Conservation (phyloP, 2,888 invertebrate species). For the Parnassius mnemosyne region DNA sequence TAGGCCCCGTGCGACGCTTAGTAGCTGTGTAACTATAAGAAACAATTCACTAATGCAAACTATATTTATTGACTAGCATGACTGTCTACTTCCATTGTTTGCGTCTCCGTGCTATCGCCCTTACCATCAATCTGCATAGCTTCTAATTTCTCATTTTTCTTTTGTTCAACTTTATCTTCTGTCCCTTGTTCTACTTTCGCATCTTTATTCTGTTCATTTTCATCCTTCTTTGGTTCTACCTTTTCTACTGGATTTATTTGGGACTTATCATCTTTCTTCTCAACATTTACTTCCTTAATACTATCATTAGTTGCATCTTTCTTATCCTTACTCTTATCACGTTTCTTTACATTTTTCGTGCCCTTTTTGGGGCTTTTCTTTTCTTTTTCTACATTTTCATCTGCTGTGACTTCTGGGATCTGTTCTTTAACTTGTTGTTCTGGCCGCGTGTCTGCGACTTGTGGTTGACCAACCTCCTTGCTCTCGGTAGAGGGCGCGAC, state of each 20-base stretch:
- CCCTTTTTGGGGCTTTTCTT: slow-evolving; percentile 54
- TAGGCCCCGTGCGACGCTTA: slow-evolving; percentile 46
- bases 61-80: slow-evolving; percentile 77
- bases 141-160: slow-evolving; percentile 39
- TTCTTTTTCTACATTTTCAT: slow-evolving; percentile 42
- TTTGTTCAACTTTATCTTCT: slow-evolving; percentile 33
- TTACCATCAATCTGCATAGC: slow-evolving; percentile 40
- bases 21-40: slow-evolving; percentile 52
- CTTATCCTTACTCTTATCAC: slow-evolving; percentile 74
- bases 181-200: slow-evolving; percentile 35
- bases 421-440: slow-evolving; percentile 34
- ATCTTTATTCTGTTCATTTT: slow-evolving; percentile 45
- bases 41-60: slow-evolving; percentile 67
- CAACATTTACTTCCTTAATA: slow-evolving; percentile 43
- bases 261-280: slow-evolving; percentile 37
- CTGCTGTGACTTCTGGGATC: slow-evolving; percentile 22
- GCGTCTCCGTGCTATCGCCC: slow-evolving; percentile 52
- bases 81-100: slow-evolving; percentile 72
- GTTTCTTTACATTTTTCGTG: slow-evolving; percentile 64
- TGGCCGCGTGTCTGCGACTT: slow-evolving; percentile 52
- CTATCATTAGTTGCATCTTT: slow-evolving; percentile 51
- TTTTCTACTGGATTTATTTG: slow-evolving; percentile 42
- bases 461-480: slow-evolving; percentile 36
- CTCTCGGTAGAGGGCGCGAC: slow-evolving; percentile 27
- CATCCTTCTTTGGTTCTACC: slow-evolving; percentile 25